Evolutionary conservation across 1,140 invertebrate genomes (phyloP).

Genomic region (Pararge aegeria): DNA sequence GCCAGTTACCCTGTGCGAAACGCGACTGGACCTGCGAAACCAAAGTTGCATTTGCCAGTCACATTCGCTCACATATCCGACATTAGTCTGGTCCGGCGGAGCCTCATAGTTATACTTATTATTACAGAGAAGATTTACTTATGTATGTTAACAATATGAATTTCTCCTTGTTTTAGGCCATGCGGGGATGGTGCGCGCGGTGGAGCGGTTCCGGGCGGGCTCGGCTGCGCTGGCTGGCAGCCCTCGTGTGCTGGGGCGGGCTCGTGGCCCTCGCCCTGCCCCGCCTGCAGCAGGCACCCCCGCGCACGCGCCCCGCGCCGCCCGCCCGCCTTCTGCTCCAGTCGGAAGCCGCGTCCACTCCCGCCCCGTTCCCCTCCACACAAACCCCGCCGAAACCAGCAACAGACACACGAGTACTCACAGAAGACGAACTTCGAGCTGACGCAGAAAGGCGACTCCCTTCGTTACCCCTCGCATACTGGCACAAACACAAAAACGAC

Average conservation of each 20-base stretch:
- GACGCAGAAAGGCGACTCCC: slow-evolving; percentile 88
- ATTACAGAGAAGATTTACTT: too few relatives aligned
- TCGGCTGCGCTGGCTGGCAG: slow-evolving; percentile 44
- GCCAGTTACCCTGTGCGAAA: too few relatives aligned
- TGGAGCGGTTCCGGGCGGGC: slow-evolving; percentile 45
- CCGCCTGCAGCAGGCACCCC: slow-evolving; percentile 37
- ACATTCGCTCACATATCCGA: too few relatives aligned
- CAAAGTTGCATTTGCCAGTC: too few relatives aligned
- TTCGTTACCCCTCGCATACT: slow-evolving; percentile 90
- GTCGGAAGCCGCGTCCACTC: slow-evolving; percentile 59
- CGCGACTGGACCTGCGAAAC: too few relatives aligned
- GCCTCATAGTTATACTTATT: too few relatives aligned
- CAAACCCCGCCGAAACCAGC: slow-evolving; percentile 54
- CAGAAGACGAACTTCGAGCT: slow-evolving; percentile 88
- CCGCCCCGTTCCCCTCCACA: slow-evolving; percentile 60
- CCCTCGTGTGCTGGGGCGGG: slow-evolving; percentile 40
- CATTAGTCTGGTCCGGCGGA: too few relatives aligned
- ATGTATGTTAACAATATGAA: neutral
- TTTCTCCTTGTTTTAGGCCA: slow-evolving; percentile 44
- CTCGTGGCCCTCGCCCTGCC: slow-evolving; percentile 43
- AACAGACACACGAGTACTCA: slow-evolving; percentile 83
- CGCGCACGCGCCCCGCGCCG: slow-evolving; percentile 70
- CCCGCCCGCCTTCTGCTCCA: slow-evolving; percentile 62
- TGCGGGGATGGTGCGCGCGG: slow-evolving; percentile 61
- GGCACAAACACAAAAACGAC: slow-evolving; percentile 89